Evolutionary conservation across 2,113 vertebrate genomes (phyloP).

Genomic region (Peromyscus maniculatus): DNA sequence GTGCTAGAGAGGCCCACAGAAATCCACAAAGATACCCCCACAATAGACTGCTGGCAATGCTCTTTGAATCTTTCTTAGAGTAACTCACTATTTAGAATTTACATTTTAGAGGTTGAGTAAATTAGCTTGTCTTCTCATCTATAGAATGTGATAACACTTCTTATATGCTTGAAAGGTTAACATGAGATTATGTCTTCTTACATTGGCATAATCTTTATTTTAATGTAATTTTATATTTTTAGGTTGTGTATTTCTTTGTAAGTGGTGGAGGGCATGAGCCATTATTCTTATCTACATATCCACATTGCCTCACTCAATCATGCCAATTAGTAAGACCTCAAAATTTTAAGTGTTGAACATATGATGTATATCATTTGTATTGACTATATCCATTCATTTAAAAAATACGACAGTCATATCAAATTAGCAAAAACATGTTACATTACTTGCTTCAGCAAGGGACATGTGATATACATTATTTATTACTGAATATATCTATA

Average conservation of each 20-base stretch:
- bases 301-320: not conserved
- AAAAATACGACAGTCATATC: not conserved
- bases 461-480: not conserved
- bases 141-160: not conserved
- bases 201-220: not conserved
- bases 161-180: not conserved
- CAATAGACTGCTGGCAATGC: too few relatives aligned
- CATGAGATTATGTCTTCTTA: not conserved
- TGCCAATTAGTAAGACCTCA: not conserved
- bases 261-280: not conserved
- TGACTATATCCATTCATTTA: not conserved
- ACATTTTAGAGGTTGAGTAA: not conserved
- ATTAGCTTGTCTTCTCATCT: not conserved
- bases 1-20: too few relatives aligned
- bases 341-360: not conserved
- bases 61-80: not conserved
- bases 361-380: not conserved
- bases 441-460: not conserved
- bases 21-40: too few relatives aligned
- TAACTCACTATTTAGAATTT: conserved; percentile 14
- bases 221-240: not conserved
- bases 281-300: not conserved
- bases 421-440: not conserved
- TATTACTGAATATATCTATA: not conserved
- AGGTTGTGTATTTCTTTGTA: not conserved